Evolutionary conservation across 2,888 invertebrate species (phyloP).

Genomic region (Tetragnatha montana): DNA sequence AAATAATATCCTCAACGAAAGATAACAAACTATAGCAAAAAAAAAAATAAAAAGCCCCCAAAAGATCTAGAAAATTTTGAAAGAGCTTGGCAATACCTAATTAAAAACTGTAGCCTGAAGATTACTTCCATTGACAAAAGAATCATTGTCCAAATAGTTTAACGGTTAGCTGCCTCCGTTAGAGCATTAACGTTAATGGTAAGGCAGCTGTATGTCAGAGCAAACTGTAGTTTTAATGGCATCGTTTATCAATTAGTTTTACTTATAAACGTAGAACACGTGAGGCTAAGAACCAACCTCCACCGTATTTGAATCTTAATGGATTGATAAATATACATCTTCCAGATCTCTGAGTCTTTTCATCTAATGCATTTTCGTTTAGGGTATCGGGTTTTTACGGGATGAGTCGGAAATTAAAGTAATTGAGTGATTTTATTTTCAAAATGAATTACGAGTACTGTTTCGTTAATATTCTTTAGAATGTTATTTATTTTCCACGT

Average conservation of each 20-base stretch:
- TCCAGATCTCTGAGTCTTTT: background rate
- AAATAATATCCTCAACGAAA: background rate
- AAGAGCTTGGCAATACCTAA: background rate
- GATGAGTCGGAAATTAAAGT: too few species aligned
- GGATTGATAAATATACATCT: background rate
- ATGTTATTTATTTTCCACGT: too few species aligned
- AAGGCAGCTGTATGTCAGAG: background rate
- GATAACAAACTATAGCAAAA: background rate
- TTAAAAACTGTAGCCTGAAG: conserved; percentile 4
- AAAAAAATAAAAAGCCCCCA: too few species aligned
- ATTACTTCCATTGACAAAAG: conserved; percentile 14
- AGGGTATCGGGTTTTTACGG: too few species aligned
- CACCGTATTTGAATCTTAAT: background rate
- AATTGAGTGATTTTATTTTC: too few species aligned
- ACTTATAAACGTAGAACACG: background rate
- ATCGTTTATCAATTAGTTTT: conserved; percentile 5
- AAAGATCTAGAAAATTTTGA: background rate
- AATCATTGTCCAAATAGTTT: background rate
- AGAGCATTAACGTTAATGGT: conserved; percentile 10
- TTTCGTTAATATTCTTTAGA: too few species aligned
- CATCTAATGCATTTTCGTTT: background rate
- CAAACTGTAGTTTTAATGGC: conserved; percentile 1
- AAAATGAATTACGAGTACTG: too few species aligned
- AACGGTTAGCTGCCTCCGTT: conserved; percentile 3
- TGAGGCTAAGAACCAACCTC: background rate